Evolutionary conservation across 2,888 invertebrate genomes (phyloP).

Genomic region (Arctia plantaginis): DNA sequence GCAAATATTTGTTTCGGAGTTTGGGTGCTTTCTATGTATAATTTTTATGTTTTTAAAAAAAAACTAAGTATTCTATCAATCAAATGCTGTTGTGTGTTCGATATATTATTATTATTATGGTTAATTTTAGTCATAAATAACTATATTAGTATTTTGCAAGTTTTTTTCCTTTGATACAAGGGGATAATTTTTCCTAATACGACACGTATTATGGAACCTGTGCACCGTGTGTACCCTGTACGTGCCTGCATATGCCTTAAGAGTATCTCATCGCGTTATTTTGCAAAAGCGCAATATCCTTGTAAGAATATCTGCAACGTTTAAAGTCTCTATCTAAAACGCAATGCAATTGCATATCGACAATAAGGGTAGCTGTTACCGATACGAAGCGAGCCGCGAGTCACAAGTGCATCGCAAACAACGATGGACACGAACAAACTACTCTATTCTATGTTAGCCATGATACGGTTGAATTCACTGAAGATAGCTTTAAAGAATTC

Average conservation of each 20-base stretch:
- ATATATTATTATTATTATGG: no score
- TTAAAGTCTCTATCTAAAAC: constrained; percentile 10
- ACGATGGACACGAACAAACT: constrained; percentile 41
- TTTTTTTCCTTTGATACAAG: neutral
- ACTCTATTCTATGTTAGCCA: constrained; percentile 22
- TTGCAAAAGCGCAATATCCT: neutral
- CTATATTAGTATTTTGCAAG: no score
- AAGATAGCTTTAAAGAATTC: constrained; percentile 9
- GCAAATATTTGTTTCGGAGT: no score
- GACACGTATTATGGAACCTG: neutral
- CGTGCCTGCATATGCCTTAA: neutral
- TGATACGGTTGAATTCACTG: neutral
- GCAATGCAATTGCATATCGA: constrained; percentile 15
- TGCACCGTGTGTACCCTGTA: no score
- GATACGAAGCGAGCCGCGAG: constrained; percentile 21
- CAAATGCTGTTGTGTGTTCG: no score
- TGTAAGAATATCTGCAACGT: neutral
- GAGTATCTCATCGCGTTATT: neutral
- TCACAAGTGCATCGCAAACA: constrained; percentile 47
- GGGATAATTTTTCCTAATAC: neutral
- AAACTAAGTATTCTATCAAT: no score
- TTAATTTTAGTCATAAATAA: no score
- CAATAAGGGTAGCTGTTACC: constrained; percentile 19
- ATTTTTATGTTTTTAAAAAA: no score
- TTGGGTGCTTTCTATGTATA: no score